Evolutionary conservation across 2,888 invertebrate species (phyloP).

Genomic region (Crematogaster levior): DNA sequence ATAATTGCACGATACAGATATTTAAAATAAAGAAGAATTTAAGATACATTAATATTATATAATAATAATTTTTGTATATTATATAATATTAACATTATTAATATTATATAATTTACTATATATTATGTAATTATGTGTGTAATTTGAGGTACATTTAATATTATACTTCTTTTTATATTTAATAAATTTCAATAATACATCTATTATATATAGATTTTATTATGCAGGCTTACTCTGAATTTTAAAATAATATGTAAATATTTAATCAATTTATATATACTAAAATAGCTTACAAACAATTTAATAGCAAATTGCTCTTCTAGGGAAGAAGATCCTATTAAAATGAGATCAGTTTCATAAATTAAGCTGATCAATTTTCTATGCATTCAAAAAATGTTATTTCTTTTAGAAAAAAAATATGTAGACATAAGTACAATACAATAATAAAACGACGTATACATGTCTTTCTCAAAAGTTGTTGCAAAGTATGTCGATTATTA

Average conservation of each 20-base stretch:
- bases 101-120: too few species aligned
- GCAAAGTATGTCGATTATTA: neutral
- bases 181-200: neutral
- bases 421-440: neutral
- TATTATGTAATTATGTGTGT: too few species aligned
- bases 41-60: too few species aligned
- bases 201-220: neutral
- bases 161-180: neutral
- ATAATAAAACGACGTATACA: neutral
- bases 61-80: too few species aligned
- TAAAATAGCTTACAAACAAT: neutral
- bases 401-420: neutral
- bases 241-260: neutral
- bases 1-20: neutral
- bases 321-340: too few species aligned
- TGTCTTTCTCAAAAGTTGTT: neutral
- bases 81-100: too few species aligned
- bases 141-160: too few species aligned
- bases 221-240: neutral
- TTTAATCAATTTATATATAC: neutral
- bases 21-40: neutral
- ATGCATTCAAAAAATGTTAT: neutral
- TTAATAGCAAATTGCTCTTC: neutral
- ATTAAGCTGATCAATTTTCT: neutral
- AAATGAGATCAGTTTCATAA: neutral